Conservation (phyloP, 2,113 vertebrate genomes). For the Ondatra zibethicus region DNA sequence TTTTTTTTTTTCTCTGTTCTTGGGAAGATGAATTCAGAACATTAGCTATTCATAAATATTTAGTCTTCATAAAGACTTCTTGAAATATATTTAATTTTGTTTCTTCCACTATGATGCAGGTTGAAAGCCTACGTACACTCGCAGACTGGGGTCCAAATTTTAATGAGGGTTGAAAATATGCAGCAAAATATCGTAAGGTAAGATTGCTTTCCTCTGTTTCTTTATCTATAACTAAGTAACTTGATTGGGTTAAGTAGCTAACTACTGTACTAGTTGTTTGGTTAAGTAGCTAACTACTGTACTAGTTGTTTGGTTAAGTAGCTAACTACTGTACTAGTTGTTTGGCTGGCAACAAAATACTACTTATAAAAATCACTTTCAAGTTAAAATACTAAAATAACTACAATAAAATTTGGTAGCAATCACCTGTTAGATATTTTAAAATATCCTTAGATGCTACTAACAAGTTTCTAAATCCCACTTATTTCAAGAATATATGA, state of each 20-base stretch:
- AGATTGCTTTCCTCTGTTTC: slow-evolving; percentile 73
- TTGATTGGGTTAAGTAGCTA: slow-evolving; percentile 42
- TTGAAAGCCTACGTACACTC: slow-evolving; percentile 91
- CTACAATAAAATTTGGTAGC: slow-evolving; percentile 68
- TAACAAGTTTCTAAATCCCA: slow-evolving; percentile 10
- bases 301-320: slow-evolving; percentile 41
- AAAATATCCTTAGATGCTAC: not conserved
- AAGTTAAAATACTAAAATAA: slow-evolving; percentile 70
- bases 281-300: slow-evolving; percentile 7
- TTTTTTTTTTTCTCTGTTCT: not conserved
- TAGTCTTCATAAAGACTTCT: slow-evolving; percentile 7
- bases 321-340: slow-evolving; percentile 15
- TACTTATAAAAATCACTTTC: slow-evolving; percentile 62
- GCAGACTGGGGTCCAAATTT: slow-evolving; percentile 88
- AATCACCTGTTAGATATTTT: not conserved
- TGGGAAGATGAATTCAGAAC: slow-evolving; percentile 48
- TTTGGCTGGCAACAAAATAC: slow-evolving; percentile 24
- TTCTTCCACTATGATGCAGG: slow-evolving; percentile 83
- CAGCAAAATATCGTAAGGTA: slow-evolving; percentile 91
- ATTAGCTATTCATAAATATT: slow-evolving; percentile 52
- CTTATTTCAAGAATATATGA: slow-evolving; percentile 25
- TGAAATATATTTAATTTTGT: slow-evolving; percentile 39
- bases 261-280: slow-evolving; percentile 7
- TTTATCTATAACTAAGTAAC: slow-evolving; percentile 43
- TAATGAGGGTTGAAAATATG: slow-evolving; percentile 94